A percentile compares a stretch with the other conserved stretches of the same genome.
Evolutionary conservation across 2,797 vertebrate genomes (phyloP).

Genomic region (Silurus lanzhouensis): DNA sequence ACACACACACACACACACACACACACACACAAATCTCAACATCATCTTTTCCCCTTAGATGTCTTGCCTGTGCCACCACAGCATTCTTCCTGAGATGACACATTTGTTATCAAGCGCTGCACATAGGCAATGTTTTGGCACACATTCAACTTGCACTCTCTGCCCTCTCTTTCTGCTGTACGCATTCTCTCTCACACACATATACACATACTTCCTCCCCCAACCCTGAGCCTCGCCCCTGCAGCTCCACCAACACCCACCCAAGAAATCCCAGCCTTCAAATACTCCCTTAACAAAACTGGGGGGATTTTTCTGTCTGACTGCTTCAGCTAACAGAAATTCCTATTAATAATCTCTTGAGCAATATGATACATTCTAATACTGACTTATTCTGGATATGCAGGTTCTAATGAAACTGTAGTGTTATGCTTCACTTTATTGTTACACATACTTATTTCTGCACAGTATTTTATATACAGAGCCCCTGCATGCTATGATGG

Average conservation of each 20-base stretch:
- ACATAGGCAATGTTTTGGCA: slow-evolving; percentile 46
- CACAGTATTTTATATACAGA: background rate
- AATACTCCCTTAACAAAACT: slow-evolving; percentile 13
- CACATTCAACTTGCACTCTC: slow-evolving; percentile 41
- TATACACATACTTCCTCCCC: slow-evolving; percentile 43
- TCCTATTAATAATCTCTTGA: background rate
- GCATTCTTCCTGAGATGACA: slow-evolving; percentile 52
- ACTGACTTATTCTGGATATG: background rate
- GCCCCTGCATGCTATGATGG: background rate
- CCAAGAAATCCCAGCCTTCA: slow-evolving; percentile 39
- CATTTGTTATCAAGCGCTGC: slow-evolving; percentile 60
- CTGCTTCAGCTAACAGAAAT: slow-evolving; percentile 1
- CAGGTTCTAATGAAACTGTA: background rate
- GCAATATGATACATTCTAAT: background rate
- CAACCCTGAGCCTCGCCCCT: slow-evolving; percentile 29
- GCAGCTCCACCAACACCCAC: slow-evolving; percentile 44
- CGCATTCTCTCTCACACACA: slow-evolving; percentile 34
- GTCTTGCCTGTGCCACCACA: slow-evolving; percentile 49
- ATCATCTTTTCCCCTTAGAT: slow-evolving; percentile 21
- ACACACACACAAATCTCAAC: slow-evolving; percentile 49
- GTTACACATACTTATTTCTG: background rate
- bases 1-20: background rate
- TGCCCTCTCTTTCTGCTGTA: slow-evolving; percentile 32
- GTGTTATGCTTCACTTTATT: background rate
- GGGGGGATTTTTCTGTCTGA: slow-evolving; percentile 23